Conservation (phyloP, 2,113 vertebrate genomes). For the Tringa solitaria region DNA sequence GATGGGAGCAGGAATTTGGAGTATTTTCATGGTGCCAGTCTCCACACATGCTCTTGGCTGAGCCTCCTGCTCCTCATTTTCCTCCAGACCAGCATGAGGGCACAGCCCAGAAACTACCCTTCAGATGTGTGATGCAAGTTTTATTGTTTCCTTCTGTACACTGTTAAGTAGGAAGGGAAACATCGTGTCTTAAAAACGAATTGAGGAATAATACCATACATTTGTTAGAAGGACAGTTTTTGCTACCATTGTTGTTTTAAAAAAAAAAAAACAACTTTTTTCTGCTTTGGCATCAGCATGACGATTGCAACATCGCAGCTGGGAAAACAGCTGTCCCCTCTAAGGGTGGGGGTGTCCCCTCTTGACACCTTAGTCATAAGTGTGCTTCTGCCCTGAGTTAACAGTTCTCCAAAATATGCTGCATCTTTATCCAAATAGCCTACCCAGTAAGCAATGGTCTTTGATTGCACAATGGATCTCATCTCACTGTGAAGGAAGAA, state of each 20-base stretch:
- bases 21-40: constrained; percentile 28
- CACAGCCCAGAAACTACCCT: not conserved
- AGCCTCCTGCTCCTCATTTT: constrained; percentile 11
- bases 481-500: not conserved
- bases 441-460: not conserved
- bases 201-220: constrained; percentile 37
- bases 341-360: not conserved
- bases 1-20: not conserved
- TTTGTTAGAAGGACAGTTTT: constrained; percentile 49
- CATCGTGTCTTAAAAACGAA: not conserved
- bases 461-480: not conserved
- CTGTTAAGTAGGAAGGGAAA: constrained; percentile 47
- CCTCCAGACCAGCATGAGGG: not conserved
- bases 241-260: constrained; percentile 52
- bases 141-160: constrained; percentile 59
- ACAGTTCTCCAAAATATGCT: not conserved
- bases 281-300: constrained; percentile 5
- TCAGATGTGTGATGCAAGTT: constrained; percentile 35
- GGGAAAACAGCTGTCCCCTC: constrained; percentile 20
- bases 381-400: not conserved
- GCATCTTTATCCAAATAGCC: not conserved
- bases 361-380: not conserved
- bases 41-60: constrained; percentile 35
- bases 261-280: not conserved
- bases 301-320: constrained; percentile 20